Evolutionary conservation across 2,888 invertebrate species (phyloP).

Genomic region (Fragum sueziense): DNA sequence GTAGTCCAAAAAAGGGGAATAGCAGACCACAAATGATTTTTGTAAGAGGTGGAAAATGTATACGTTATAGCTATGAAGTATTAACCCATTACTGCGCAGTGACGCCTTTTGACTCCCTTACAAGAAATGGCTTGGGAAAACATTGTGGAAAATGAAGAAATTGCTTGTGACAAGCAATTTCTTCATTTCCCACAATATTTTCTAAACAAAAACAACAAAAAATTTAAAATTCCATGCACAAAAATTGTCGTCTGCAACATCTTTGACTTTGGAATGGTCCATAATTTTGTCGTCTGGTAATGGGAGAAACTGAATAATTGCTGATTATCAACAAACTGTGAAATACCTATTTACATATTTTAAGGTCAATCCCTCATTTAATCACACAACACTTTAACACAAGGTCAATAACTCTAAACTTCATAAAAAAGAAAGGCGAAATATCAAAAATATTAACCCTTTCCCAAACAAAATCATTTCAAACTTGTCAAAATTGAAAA

Average conservation of each 20-base stretch:
- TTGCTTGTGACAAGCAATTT: background rate
- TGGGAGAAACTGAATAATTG: too few species aligned
- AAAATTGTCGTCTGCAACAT: too few species aligned
- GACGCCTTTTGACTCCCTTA: background rate
- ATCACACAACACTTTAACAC: background rate
- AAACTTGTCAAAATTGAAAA: background rate
- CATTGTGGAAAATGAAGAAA: slow-evolving; percentile 7
- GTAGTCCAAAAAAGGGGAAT: too few species aligned
- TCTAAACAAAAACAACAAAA: background rate
- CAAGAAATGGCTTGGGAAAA: background rate
- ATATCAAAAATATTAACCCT: background rate
- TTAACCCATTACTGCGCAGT: too few species aligned
- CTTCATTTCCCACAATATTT: background rate
- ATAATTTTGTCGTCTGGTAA: too few species aligned
- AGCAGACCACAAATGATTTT: too few species aligned
- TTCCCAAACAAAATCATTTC: background rate
- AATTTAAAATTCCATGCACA: too few species aligned
- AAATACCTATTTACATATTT: too few species aligned
- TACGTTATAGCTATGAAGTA: too few species aligned
- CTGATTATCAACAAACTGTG: too few species aligned
- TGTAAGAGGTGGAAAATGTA: too few species aligned
- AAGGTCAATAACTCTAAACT: background rate
- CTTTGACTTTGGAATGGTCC: too few species aligned
- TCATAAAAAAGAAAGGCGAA: background rate
- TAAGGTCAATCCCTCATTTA: background rate